Percentiles rank a stretch among this genome's conserved stretches.
Evolutionary conservation across 2,797 vertebrate genomes (phyloP).

Genomic region (Sarcoramphus papa): DNA sequence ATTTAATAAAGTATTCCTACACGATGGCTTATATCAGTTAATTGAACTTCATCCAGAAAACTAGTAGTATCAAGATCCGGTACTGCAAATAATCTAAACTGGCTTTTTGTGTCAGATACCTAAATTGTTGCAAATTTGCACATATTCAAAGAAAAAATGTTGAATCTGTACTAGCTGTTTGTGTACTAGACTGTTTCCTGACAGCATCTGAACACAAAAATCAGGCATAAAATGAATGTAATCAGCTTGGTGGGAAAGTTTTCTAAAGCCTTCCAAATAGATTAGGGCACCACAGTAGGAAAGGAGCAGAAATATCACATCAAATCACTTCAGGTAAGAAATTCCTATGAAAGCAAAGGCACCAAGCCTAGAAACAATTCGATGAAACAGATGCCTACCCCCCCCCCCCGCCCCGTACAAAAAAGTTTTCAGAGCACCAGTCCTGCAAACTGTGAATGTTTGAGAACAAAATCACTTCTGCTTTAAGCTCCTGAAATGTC

Average conservation of each 20-base stretch:
- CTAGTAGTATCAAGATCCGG: not conserved
- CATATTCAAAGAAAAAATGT: not conserved
- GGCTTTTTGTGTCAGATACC: not conserved
- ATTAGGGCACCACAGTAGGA: not conserved
- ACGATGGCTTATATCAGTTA: not conserved
- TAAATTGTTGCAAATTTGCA: not conserved
- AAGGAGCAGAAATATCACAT: not conserved
- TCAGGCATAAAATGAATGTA: not conserved
- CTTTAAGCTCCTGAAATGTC: not conserved
- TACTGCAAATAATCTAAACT: not conserved
- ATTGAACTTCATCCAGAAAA: not conserved
- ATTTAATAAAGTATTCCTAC: not conserved
- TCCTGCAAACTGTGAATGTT: not conserved
- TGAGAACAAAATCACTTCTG: not conserved
- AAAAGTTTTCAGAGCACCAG: not conserved
- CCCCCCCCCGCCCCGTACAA: not conserved
- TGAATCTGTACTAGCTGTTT: not conserved
- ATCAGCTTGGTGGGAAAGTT: not conserved
- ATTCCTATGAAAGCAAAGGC: not conserved
- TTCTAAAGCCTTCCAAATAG: not conserved
- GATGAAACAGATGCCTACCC: not conserved
- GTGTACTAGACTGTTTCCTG: not conserved
- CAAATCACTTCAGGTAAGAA: not conserved
- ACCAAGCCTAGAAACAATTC: not conserved
- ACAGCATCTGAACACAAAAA: not conserved